These are phyloP conservation scores for Cheirogaleus major DNA, from an alignment of 2,797 vertebrate species.

Conservation along the genomic window DNA sequence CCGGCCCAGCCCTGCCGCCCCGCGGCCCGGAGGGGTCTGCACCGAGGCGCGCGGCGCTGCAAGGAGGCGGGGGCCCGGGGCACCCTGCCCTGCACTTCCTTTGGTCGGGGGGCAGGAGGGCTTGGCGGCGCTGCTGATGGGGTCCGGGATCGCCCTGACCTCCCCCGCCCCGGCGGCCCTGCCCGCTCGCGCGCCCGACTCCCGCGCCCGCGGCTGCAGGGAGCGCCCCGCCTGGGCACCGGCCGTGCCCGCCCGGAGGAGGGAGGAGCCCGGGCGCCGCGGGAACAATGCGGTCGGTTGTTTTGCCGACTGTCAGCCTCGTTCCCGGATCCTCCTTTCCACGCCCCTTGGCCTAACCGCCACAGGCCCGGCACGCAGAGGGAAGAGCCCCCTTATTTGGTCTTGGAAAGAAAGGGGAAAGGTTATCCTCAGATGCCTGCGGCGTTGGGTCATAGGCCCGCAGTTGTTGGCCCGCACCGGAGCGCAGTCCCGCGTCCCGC, in stretches of 20 bases:
- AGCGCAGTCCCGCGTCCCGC: not conserved
- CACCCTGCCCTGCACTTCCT: not conserved
- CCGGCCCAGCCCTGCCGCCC: not conserved
- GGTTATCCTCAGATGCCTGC: constrained; percentile 76
- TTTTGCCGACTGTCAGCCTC: constrained; percentile 58
- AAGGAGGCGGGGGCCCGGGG: not conserved
- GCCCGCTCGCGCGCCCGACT: not conserved
- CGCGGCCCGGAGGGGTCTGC: not conserved
- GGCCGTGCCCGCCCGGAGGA: not conserved
- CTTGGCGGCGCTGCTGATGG: not conserved
- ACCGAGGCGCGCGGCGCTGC: not conserved
- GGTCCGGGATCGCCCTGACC: not conserved
- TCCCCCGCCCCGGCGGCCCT: not conserved
- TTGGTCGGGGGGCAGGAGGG: no score
- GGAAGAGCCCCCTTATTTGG: constrained; percentile 78
- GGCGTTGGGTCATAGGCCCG: constrained; percentile 73
- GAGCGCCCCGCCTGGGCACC: not conserved
- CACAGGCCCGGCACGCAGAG: constrained; percentile 20
- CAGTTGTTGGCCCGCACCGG: not conserved
- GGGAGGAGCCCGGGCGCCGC: constrained; percentile 41
- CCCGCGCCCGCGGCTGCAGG: not conserved
- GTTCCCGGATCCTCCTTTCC: constrained; percentile 70
- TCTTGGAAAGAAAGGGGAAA: constrained; percentile 77
- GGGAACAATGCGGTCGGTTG: constrained; percentile 71
- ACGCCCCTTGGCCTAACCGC: constrained; percentile 71